A percentile compares a stretch with the other conserved stretches of the same genome.
These are phyloP conservation scores for Crocallis elinguaria DNA, from an alignment of 2,888 invertebrate species.

Conservation along the genomic window DNA sequence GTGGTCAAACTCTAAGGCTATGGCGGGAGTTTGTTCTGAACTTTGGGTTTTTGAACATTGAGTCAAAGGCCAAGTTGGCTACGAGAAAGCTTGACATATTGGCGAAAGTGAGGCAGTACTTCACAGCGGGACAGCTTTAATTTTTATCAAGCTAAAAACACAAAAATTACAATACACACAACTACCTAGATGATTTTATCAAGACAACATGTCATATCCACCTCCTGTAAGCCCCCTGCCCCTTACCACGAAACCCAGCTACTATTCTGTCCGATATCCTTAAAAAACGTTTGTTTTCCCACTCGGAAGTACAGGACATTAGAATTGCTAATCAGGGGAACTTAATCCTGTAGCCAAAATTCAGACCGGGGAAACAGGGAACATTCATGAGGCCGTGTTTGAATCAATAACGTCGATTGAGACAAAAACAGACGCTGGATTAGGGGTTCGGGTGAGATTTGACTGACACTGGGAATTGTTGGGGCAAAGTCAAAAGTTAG, in stretches of 20 bases:
- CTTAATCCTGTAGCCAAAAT: slow-evolving; percentile 37
- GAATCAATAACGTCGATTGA: slow-evolving; percentile 41
- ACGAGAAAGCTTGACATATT: no score
- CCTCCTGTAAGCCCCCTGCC: background rate
- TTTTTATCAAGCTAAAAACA: no score
- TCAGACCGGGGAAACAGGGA: slow-evolving; percentile 32
- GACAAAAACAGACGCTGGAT: slow-evolving; percentile 39
- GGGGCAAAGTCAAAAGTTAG: no score
- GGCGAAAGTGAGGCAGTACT: no score
- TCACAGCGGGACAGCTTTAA: no score
- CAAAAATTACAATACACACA: no score
- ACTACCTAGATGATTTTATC: no score
- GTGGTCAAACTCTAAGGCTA: no score
- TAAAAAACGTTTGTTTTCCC: slow-evolving; percentile 40
- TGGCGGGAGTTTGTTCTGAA: no score
- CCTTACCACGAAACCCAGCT: background rate
- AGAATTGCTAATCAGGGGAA: slow-evolving; percentile 53
- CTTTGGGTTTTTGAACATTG: no score
- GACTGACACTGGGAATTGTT: slow-evolving; percentile 4
- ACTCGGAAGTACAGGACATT: slow-evolving; percentile 41
- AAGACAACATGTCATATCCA: no score
- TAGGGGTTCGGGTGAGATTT: slow-evolving; percentile 15
- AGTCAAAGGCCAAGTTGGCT: no score
- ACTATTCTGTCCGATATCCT: slow-evolving; percentile 26
- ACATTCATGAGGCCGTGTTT: slow-evolving; percentile 33